A percentile compares a stretch with the other conserved stretches of the same genome.
Evolutionary conservation across 1,140 invertebrate species (phyloP).

Genomic region (Periplaneta americana): DNA sequence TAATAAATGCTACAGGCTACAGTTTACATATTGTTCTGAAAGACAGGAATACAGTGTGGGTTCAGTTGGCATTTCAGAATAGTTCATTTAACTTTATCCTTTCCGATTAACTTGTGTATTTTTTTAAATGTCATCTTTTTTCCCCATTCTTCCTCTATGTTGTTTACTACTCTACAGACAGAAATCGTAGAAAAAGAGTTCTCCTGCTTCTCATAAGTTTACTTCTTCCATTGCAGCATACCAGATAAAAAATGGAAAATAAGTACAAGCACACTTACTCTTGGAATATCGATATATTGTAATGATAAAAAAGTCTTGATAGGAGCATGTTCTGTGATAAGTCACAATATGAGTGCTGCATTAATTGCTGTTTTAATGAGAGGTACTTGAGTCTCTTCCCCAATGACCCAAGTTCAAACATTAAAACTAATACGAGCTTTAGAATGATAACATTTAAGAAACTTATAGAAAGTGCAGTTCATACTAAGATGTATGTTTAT

Average conservation of each 20-base stretch:
- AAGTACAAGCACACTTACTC: not conserved
- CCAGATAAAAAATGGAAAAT: not conserved
- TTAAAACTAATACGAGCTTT: not conserved
- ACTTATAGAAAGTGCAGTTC: not conserved
- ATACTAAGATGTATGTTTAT: not conserved
- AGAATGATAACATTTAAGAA: not conserved
- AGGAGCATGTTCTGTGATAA: not conserved
- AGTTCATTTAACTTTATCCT: not conserved
- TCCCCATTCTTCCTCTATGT: not conserved
- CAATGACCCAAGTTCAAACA: constrained; percentile 11
- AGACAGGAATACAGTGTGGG: not conserved
- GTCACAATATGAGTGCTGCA: not conserved
- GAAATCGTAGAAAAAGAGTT: not conserved
- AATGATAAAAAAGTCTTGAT: not conserved
- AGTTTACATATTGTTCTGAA: not conserved
- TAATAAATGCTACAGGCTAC: constrained; percentile 3
- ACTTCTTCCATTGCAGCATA: not conserved
- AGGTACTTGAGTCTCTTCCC: constrained; percentile 15
- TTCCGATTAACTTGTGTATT: not conserved
- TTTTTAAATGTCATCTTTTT: not conserved
- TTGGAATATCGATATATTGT: not conserved
- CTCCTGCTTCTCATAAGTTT: not conserved
- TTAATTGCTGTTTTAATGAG: not conserved
- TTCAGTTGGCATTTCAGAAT: not conserved
- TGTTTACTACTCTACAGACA: not conserved